Conservation (phyloP, 2,113 vertebrate species). For the Strix aluco region DNA sequence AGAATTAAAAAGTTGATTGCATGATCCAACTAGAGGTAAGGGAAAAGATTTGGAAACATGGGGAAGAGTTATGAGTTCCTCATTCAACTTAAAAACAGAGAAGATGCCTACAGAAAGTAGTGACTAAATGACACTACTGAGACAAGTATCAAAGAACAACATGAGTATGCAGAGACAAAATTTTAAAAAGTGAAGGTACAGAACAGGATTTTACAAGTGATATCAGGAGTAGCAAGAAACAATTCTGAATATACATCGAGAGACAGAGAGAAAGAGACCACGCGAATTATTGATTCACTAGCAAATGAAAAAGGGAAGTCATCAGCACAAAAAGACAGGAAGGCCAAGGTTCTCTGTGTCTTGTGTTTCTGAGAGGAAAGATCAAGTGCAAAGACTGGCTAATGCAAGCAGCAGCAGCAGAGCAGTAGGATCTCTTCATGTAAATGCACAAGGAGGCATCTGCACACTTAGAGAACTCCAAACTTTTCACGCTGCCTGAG, state of each 20-base stretch:
- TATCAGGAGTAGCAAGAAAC: not conserved
- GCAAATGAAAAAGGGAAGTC: not conserved
- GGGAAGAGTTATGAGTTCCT: not conserved
- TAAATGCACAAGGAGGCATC: not conserved
- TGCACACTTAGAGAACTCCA: not conserved
- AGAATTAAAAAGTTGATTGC: not conserved
- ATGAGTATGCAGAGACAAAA: not conserved
- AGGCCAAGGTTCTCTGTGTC: not conserved
- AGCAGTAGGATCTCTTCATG: not conserved
- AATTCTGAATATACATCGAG: not conserved
- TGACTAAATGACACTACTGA: not conserved
- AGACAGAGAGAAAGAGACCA: not conserved
- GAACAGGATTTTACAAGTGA: not conserved
- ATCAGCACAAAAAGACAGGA: not conserved
- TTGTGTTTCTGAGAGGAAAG: not conserved
- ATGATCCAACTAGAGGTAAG: not conserved
- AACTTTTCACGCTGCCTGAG: not conserved
- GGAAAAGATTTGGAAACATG: not conserved
- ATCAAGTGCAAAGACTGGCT: not conserved
- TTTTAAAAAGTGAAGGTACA: not conserved
- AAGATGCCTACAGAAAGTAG: not conserved
- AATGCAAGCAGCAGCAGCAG: not conserved
- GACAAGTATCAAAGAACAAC: not conserved
- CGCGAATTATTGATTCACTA: not conserved
- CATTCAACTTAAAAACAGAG: not conserved